Base-by-base conservation (phyloP, 2,113 vertebrate genomes). In the Oncorhynchus tshawytscha region DNA sequence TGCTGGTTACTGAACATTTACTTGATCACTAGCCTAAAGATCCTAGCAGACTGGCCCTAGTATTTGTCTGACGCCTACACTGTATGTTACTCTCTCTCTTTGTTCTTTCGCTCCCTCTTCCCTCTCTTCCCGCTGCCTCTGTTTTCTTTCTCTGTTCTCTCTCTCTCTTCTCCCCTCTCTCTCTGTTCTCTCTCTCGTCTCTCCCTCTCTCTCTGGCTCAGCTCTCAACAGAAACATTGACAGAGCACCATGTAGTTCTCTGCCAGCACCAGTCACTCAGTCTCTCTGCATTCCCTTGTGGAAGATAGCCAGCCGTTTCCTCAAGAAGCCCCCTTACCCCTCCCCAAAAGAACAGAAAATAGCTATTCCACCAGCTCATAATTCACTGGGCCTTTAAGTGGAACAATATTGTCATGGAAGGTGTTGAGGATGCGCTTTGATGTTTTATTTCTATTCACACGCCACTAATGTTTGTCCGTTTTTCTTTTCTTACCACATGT, bases 201-300 rank as follows among this genome's bases (percentile, higher is more conserved):
- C 34, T 34, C 34, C 85, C 81, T 64, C 68, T 72, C 65, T 31
- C 80, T 78, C 80, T 82, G 84, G 76, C 81, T 78, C 24, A 71
- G 78, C 74, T 78, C 74, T 70, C 78, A 80, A 78, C 86, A 83
- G 84, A 85, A 88, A 83, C 83, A 88, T 85, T 86, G 84, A 88
- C 88, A 88, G 80, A 87, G 75, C 75, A 82, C 71, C 71, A 79
- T 67, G 81, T 74, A 86, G 80, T 71, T 78, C 74, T 39, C 72
- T 86, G 77, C 81, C 82, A 82, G 68, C 11, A 48, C 81, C 79
- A 74, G 81, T 84, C 80, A 82, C 68, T 74, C 73, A 78, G 74
- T 70, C 76, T 76, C 72, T 64, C 81, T 72, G 77, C 82, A 71
- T 81, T 86, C 81, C 64, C 69, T 72, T 60, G 27, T 83, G 82